Base-by-base conservation (phyloP, 92 coral and sea anemone genomes). In the Plumapathes pennacea region DNA sequence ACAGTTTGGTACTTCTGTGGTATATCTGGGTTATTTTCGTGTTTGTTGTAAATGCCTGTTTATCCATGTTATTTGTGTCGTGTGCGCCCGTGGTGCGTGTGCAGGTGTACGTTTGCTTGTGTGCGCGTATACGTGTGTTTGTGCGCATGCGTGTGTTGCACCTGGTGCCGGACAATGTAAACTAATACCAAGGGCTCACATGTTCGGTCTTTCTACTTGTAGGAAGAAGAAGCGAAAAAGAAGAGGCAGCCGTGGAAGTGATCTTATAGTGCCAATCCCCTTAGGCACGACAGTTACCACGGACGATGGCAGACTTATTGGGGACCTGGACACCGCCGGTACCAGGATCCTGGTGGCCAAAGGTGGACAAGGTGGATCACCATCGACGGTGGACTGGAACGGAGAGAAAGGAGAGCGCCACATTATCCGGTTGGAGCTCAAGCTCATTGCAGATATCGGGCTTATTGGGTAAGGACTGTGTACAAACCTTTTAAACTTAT, bases 281-380 rank as follows among this genome's bases (percentile, higher is more conserved):
- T 73, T 67, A 11, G 98, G 98, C 3, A 87, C 86, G 21, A 88
- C 98, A 15, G 70, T 92, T 40, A 51, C 88, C 10, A 80, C 89
- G 5, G 96, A 92, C 43, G 90, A 88, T 23, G 89, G 89, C 1
- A 81, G 57, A 12, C 43, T 92, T 12, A 61, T 92, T 5, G 89
- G 84, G 21, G 89, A 92, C 14, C 58, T 92, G 67, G 78, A 81
- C 21, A 72, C 77, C 26, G 46, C 71, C 22, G 96, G 98, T 30
- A 52, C 80, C 68, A 85, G 83, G 49, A 54, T 88, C 27, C 72
- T 71, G 15, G 94, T 92, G 34, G 96, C 92, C n/a, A 67, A 48
- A 56, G 98, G 98, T 25, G 98, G 98, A 30, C 94, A 88, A 5
- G 96, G 98, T 34, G 98, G 98, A 38, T 81, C 72, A 23, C 87